phyloP scores from a whole-genome alignment of 35 echinoderm and acorn worm genomes.

The Heliocidaris erythrogramma region DNA sequence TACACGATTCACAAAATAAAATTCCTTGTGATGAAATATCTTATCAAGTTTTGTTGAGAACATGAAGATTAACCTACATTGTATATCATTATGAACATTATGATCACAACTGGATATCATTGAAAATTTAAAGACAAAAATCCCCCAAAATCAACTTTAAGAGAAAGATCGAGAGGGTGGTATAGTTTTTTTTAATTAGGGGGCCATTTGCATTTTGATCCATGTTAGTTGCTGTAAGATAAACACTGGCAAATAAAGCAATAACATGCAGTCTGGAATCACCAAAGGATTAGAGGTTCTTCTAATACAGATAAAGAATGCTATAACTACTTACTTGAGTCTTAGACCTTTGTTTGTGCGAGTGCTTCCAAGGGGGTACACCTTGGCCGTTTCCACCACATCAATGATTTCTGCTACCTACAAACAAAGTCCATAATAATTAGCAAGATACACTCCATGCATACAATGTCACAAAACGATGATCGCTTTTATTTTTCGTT shows the following conservation, averaged over 20 bases:
- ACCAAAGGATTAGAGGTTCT: too few relatives aligned
- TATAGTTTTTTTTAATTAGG: too few relatives aligned
- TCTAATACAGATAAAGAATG: neutral
- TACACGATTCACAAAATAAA: neutral
- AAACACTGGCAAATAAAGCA: too few relatives aligned
- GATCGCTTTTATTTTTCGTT: neutral
- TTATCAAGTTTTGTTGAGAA: neutral
- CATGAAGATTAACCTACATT: neutral
- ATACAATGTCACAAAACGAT: neutral
- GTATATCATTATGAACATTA: neutral
- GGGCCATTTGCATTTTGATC: too few relatives aligned
- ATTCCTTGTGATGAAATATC: neutral
- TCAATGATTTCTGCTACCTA: conserved; percentile 93
- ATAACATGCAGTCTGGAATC: too few relatives aligned
- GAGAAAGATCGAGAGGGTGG: too few relatives aligned
- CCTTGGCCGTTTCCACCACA: conserved; percentile 92
- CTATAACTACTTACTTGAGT: conserved; percentile 67
- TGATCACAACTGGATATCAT: neutral
- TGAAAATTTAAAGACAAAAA: too few relatives aligned
- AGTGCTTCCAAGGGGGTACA: conserved; percentile 81
- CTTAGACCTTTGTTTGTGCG: conserved; percentile 94
- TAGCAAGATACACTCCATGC: neutral
- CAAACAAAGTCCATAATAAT: neutral
- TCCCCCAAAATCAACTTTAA: too few relatives aligned
- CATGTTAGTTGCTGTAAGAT: too few relatives aligned